phyloP scores from a whole-genome alignment of 2,113 vertebrate genomes.

The Pitta sordida region DNA sequence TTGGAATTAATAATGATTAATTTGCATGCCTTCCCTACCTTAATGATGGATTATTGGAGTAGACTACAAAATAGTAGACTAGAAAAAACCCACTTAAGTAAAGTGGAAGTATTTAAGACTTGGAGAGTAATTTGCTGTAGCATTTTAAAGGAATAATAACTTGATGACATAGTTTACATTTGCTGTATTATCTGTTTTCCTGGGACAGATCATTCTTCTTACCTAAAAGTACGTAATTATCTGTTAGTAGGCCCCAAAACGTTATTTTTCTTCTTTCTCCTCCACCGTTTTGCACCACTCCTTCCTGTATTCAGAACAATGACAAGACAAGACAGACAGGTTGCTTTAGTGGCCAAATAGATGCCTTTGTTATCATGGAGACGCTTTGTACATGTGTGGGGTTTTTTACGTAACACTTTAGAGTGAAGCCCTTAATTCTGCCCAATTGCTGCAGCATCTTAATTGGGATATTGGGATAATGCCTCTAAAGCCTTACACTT shows the following conservation, averaged over 20 bases:
- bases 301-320: neutral
- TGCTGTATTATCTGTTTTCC: neutral
- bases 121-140: neutral
- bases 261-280: neutral
- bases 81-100: neutral
- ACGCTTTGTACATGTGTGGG: fast-evolving
- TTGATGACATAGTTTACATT: neutral
- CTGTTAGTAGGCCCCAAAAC: neutral
- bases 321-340: neutral
- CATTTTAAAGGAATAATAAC: neutral
- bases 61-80: too few species aligned
- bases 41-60: neutral
- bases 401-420: neutral
- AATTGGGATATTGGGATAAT: neutral
- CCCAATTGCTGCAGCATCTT: neutral
- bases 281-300: neutral
- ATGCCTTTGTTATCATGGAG: neutral
- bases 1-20: neutral
- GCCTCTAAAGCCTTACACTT: neutral
- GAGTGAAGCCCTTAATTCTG: neutral
- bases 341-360: neutral
- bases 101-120: neutral
- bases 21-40: neutral
- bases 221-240: neutral
- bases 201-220: neutral